Base-by-base conservation (phyloP, 1,140 invertebrate species). In the Epicauta chinensis region DNA sequence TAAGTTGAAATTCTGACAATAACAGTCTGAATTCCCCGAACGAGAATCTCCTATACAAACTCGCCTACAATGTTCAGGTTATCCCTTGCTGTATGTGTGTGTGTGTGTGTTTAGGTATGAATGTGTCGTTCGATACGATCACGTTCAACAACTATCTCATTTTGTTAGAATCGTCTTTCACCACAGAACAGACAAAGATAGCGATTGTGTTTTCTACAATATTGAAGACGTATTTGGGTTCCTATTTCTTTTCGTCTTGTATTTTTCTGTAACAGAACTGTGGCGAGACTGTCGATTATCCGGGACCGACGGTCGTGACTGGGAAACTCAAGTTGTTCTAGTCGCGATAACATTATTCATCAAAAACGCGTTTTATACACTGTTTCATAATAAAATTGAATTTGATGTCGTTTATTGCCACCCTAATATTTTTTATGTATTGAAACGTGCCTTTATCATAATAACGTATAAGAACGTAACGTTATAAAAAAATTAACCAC, bases 311-410 rank as follows among this genome's bases (percentile, higher is more conserved):
- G 66, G 61, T 66, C 66, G 66, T 68, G 66, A 65, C 61, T 60
- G 34, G 64, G 58, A 66, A 62, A 56, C 59, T 55, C 30, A 65
- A 53, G 51, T 42, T 45, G 38, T 44, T 23, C 39, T 34, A 39
- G 17, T 47, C 46, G 53, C 61, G 62, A 65, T 68, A 63, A 66
- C 63, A 61, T 63, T 62, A 67, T 68, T 67, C 64, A 69, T 68
- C 66, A 68, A 68, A 69, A 64, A 64, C 64, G 65, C 62, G 61
- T 66, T 68, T 66, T 59, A 63, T 64, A 63, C 63, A 66, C 59
- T 66, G 64, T 63, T 65, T 65, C 60, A 63, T 63, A 60, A 65
- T 68, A 68, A 68, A 68, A 64, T 44, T 61, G 64, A 65, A 68
- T 65, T 66, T 66, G 62, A 66, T 64, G 60, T 54, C 50, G 35